Evolutionary conservation across 2,113 vertebrate genomes (phyloP), one percentile per base, ranked within the genome.

Genomic region (Laterallus jamaicensis): DNA sequence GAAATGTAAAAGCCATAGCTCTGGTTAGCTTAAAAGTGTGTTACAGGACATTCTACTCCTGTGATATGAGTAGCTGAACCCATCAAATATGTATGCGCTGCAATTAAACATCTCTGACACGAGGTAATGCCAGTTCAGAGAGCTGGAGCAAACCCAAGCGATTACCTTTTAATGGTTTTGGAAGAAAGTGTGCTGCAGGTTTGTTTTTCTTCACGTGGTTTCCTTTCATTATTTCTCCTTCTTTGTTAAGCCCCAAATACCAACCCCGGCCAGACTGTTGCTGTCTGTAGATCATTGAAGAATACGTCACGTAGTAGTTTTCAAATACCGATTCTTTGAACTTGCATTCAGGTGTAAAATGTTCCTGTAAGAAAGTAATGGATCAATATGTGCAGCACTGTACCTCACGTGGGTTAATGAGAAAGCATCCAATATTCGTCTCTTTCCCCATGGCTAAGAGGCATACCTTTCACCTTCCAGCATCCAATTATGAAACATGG

Each of bases 311-410:
- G 2, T 99, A 99, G 98, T 99, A 99, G 98, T 99, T 99, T 98
- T 99, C 99, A 96, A 99, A 99, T 95, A 99, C 99, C 0, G 99
- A 99, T 98, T 99, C 99, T 98, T 99, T 99, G 98, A 99, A 99
- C 98, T 99, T 99, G 98, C 99, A 99, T 97, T 99, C 99, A 32
- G 99, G 98, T 64, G 99, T 99, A 97, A 99, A 99, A 98, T 99
- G 99, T 98, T 99, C 99, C 99, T 99, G 97, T 25, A 97, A 95
- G 66, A 94, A 91, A 91, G 90, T 37, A 91, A 91, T 50, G 90
- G 91, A 96, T 96, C 83, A 94, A 79, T 95, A 76, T 0, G 7
- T 55, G 68, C 32, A 74, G 21, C 28, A 55, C 56, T 6, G 7
- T 66, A 69, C 44, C 25, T 59, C 74, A 52, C 32, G 29, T 60